Evolutionary conservation across 1,140 invertebrate species (phyloP).

Genomic region (Spodoptera litura): DNA sequence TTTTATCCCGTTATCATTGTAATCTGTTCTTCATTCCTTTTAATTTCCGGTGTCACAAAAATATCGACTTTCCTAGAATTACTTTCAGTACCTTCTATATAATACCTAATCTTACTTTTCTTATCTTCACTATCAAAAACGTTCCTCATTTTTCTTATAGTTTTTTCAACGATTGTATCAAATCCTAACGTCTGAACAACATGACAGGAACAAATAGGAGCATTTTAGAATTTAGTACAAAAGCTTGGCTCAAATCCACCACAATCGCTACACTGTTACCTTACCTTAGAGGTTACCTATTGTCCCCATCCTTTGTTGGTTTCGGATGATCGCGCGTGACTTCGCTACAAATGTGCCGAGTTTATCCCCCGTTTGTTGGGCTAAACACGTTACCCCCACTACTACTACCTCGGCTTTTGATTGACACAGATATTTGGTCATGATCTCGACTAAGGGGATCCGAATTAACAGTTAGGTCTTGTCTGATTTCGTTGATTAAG

Average conservation of each 20-base stretch:
- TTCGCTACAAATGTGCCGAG: conserved; percentile 63
- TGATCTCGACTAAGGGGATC: conserved; percentile 19
- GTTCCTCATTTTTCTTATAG: too few species aligned
- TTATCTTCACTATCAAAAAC: too few species aligned
- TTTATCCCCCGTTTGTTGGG: conserved; percentile 58
- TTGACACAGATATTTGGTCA: conserved; percentile 55
- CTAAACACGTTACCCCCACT: conserved; percentile 47
- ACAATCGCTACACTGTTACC: conserved; percentile 23
- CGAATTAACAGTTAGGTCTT: conserved; percentile 35
- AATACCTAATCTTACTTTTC: too few species aligned
- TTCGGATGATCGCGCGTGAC: conserved; percentile 75
- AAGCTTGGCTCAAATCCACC: conserved; percentile 29
- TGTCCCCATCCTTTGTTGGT: conserved; percentile 67
- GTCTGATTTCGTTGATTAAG: conserved; percentile 1
- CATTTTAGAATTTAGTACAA: conserved; percentile 11
- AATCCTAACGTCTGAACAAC: background rate
- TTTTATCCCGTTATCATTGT: too few species aligned
- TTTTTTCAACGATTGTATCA: background rate
- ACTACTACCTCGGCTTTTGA: conserved; percentile 56
- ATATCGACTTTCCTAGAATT: too few species aligned
- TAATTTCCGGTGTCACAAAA: too few species aligned
- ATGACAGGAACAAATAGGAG: conserved; percentile 23
- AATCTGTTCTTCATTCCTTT: too few species aligned
- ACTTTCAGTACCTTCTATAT: too few species aligned
- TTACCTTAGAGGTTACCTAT: conserved; percentile 29